Evolutionary conservation across 2,888 invertebrate species (phyloP).

Genomic region (Epirrhoe alternata): DNA sequence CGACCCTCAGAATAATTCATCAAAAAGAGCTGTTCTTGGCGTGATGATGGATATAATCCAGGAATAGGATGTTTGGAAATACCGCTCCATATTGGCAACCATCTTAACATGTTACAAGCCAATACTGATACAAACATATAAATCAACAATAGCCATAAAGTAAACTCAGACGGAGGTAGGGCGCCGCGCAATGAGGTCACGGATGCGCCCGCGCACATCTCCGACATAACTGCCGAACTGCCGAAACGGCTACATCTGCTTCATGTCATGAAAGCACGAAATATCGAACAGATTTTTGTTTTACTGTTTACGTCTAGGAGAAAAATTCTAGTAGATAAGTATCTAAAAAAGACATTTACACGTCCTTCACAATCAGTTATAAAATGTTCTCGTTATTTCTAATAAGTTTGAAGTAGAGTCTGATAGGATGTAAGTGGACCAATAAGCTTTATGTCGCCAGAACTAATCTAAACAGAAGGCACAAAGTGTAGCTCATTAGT

Average conservation of each 20-base stretch:
- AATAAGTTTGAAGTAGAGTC: background rate
- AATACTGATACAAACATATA: slow-evolving; percentile 8
- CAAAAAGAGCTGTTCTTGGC: background rate
- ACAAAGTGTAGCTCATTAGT: slow-evolving; percentile 32
- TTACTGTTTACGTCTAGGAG: background rate
- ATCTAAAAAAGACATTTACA: too few species aligned
- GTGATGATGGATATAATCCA: too few species aligned
- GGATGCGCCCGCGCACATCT: slow-evolving; percentile 65
- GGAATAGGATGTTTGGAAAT: background rate
- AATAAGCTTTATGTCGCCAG: background rate
- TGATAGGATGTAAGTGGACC: background rate
- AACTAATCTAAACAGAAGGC: background rate
- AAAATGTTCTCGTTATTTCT: background rate
- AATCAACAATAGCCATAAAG: slow-evolving; percentile 49
- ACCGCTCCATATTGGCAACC: slow-evolving; percentile 17
- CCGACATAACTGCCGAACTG: slow-evolving; percentile 35
- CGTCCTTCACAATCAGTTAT: background rate
- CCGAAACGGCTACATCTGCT: slow-evolving; percentile 24
- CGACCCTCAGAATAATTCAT: background rate
- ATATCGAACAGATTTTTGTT: slow-evolving; percentile 7
- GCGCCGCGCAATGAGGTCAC: slow-evolving; percentile 73
- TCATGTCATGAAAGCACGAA: slow-evolving; percentile 13
- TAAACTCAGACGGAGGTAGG: slow-evolving; percentile 61
- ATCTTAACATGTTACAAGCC: slow-evolving; percentile 3
- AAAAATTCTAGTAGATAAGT: too few species aligned